Percentiles rank a stretch among this genome's conserved stretches.
These are phyloP conservation scores for Drosophila pseudotakahashii DNA, from an alignment of 2,888 invertebrate species.

Conservation along the genomic window DNA sequence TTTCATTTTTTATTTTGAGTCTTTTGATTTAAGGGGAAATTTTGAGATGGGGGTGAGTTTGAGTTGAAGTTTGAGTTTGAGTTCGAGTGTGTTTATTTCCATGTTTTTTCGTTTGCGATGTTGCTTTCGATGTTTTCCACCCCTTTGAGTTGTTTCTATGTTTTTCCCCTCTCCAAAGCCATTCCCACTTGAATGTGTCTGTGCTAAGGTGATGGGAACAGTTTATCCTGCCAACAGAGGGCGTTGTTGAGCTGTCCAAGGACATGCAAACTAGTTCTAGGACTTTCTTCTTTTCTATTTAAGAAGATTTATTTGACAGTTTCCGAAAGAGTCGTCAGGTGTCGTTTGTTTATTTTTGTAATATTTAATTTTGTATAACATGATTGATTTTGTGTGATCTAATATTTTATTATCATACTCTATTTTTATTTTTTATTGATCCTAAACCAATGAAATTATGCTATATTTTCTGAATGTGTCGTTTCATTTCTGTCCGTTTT, in stretches of 20 bases:
- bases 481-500: background rate
- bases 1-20: background rate
- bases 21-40: conserved; percentile 1
- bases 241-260: conserved; percentile 36
- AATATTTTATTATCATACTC: no score
- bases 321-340: background rate
- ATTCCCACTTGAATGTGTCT: conserved; percentile 26
- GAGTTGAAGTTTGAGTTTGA: background rate
- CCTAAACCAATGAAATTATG: no score
- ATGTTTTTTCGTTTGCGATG: conserved; percentile 17
- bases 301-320: background rate
- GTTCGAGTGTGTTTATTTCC: conserved; percentile 3
- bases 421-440: no score
- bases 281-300: conserved; percentile 2
- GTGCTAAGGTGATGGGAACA: conserved; percentile 49
- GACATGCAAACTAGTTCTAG: conserved; percentile 34
- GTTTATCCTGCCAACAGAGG: conserved; percentile 43
- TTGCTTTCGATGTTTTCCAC: conserved; percentile 20
- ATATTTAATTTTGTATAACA: background rate
- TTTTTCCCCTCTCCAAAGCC: conserved; percentile 6
- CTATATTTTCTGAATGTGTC: no score
- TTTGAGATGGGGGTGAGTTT: background rate
- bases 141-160: conserved; percentile 13
- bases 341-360: background rate
- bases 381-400: no score